A percentile compares a stretch with the other conserved stretches of the same genome.
Conservation (phyloP, 2,797 vertebrate species). For the Neosilurus mollespiculum region DNA sequence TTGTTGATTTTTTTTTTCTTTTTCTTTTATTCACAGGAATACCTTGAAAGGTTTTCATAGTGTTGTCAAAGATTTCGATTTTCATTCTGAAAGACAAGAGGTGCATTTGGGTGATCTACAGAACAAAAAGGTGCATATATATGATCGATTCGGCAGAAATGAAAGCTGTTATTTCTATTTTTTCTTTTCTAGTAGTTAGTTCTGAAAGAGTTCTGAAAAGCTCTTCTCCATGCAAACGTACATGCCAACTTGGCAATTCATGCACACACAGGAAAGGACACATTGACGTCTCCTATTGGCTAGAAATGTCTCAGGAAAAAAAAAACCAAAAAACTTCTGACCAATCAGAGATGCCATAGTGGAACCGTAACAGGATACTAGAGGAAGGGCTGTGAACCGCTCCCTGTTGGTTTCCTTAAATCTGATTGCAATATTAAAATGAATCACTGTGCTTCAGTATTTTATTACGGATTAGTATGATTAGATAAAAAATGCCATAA, state of each 20-base stretch:
- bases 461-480: background rate
- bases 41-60: slow-evolving; percentile 88
- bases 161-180: background rate
- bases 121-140: slow-evolving; percentile 48
- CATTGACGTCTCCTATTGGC: slow-evolving; percentile 53
- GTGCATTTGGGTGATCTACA: slow-evolving; percentile 77
- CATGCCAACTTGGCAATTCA: slow-evolving; percentile 42
- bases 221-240: slow-evolving; percentile 11
- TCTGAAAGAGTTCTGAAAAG: background rate
- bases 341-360: slow-evolving; percentile 59
- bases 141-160: slow-evolving; percentile 15
- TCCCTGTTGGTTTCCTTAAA: slow-evolving; percentile 14
- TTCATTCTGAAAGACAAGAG: slow-evolving; percentile 99
- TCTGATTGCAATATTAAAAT: background rate
- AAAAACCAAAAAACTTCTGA: slow-evolving; percentile 35
- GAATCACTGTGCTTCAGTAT: background rate
- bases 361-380: slow-evolving; percentile 40
- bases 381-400: slow-evolving; percentile 32
- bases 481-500: no score
- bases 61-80: slow-evolving; percentile 87
- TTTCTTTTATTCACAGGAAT: slow-evolving; percentile 68
- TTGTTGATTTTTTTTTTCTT: slow-evolving; percentile 55
- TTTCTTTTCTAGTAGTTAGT: background rate
- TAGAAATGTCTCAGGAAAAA: background rate
- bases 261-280: slow-evolving; percentile 48